These are phyloP conservation scores for Amphiprion ocellaris DNA, from an alignment of 2,113 vertebrate genomes.

Conservation along the genomic window DNA sequence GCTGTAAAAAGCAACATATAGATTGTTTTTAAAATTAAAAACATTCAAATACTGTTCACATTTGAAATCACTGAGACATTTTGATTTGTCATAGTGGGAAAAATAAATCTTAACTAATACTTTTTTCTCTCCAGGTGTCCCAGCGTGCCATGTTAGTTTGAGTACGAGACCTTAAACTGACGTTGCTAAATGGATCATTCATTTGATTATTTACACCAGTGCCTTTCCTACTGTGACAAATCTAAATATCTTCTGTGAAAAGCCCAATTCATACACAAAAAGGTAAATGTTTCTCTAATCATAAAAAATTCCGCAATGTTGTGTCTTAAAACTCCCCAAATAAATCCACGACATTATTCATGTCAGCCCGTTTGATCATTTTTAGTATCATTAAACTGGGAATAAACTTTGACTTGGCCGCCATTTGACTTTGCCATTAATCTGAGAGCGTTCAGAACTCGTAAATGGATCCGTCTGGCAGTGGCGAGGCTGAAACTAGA, in stretches of 20 bases:
- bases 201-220: background rate
- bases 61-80: background rate
- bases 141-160: background rate
- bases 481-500: slow-evolving; percentile 15
- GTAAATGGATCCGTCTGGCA: slow-evolving; percentile 28
- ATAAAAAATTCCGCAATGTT: background rate
- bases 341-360: slow-evolving; percentile 24
- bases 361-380: slow-evolving; percentile 17
- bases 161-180: background rate
- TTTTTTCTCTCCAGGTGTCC: background rate
- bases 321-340: background rate
- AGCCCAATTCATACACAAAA: background rate
- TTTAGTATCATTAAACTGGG: slow-evolving; percentile 17
- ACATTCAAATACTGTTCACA: background rate
- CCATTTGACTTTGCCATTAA: slow-evolving; percentile 12
- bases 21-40: too few species aligned
- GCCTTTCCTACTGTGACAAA: background rate
- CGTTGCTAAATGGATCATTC: slow-evolving; percentile 6
- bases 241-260: background rate
- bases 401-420: slow-evolving; percentile 22
- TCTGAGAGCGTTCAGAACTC: slow-evolving; percentile 9
- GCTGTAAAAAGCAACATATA: too few species aligned
- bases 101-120: background rate
- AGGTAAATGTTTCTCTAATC: slow-evolving; percentile 8
- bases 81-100: background rate